These are phyloP conservation scores for Pimephales promelas DNA, from an alignment of 2,113 vertebrate species.

Conservation along the genomic window DNA sequence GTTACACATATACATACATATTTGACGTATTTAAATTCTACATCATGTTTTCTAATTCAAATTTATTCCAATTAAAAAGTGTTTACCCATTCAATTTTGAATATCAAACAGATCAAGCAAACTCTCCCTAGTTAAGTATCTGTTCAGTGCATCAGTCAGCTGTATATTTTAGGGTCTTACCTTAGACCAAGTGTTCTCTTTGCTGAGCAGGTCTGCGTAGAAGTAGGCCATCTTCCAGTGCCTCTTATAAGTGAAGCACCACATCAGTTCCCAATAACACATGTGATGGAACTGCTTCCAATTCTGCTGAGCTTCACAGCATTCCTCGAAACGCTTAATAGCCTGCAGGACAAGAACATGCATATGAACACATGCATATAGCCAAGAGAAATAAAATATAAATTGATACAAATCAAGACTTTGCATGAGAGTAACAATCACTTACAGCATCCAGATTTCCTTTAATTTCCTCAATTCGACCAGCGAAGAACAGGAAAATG, in stretches of 20 bases:
- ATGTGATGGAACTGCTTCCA: conserved; percentile 99
- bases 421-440: conserved; percentile 11
- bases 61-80: background rate
- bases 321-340: conserved; percentile 87
- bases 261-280: conserved; percentile 99
- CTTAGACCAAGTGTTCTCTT: conserved; percentile 97
- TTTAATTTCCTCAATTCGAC: conserved; percentile 96
- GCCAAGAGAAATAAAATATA: background rate
- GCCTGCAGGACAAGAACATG: conserved; percentile 76
- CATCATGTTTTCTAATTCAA: background rate
- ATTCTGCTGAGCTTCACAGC: conserved; percentile 93
- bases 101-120: background rate
- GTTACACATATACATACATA: background rate
- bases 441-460: conserved; percentile 93
- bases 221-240: conserved; percentile 99
- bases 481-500: conserved; percentile 98
- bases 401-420: background rate
- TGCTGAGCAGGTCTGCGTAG: conserved; percentile 95
- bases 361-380: conserved; percentile 9
- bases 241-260: conserved; percentile 96
- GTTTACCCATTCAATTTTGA: background rate
- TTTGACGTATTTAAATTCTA: background rate
- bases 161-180: conserved; percentile 65
- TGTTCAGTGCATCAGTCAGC: background rate
- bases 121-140: background rate